Base-by-base conservation (phyloP, 2,113 vertebrate genomes). In the Megaceryle maxima region DNA sequence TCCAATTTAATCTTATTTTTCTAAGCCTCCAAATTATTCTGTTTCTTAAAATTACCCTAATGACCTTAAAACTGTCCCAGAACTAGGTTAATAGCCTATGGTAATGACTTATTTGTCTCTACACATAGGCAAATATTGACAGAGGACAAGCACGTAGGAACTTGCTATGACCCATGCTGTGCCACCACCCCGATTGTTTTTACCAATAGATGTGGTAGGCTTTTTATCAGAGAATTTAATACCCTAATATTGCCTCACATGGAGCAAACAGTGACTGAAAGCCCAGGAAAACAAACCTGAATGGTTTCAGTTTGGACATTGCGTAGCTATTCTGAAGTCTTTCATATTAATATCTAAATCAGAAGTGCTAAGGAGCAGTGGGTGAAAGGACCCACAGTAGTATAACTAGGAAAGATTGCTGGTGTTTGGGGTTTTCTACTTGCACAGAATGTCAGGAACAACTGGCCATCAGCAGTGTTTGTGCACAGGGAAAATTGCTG, bases 201-300 rank as follows among this genome's bases (percentile, higher is more conserved):
- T 83, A 68, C 13, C 41, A 81, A 18, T 46, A 24, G 5, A 1
- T 29, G 59, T 41, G 19, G n/a, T 15, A 92, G 43, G 48, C 2
- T 57, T 70, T 92, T 96, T 93, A 84, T 92, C 76, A 87, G 69
- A 18, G 48, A 44, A 86, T 56, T 83, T 81, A 90, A 55, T 37
- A n/a, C 9, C 37, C 11, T 56, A 29, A 33, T 53, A 81, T 67
- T 86, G 51, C 39, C 46, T 86, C 69, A 13, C 28, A 39, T 43
- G 77, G 59, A 81, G 46, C 51, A 96, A 92, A 92, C 35, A 94
- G 59, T 56, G 56, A n/a, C 18, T 90, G 83, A 53, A 81, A 94
- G 25, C 26, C 26, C 18, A 57, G 68, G 72, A 86, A 90, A 92
- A 66, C 2, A 41, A 15, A 21, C 16, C 16, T 66, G 44, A 63